Conservation (phyloP, 2,113 vertebrate genomes). For the zebrafish (Danio rerio) region GRCz12tu NC_133191.1:22253501-22254000, state of each 20-base stretch:
- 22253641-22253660: background rate
- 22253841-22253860: background rate
- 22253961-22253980: background rate
- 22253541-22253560: too few relatives aligned
- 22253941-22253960: slow-evolving; percentile 23
- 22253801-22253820: slow-evolving; percentile 16
- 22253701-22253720: background rate
- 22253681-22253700: background rate
- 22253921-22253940: slow-evolving; percentile 14
- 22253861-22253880: background rate
- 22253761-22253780: slow-evolving; percentile 30
- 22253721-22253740: background rate
- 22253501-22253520: too few relatives aligned
- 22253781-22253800: slow-evolving; percentile 22
- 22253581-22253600: background rate
- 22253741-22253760: slow-evolving; percentile 2
- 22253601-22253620: background rate
- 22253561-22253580: too few relatives aligned
- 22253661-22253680: background rate
- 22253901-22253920: background rate
- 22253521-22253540: too few relatives aligned
- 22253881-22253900: background rate
- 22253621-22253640: background rate
- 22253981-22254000: slow-evolving; percentile 15
- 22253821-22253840: slow-evolving; percentile 12